Evolutionary conservation across 2,888 invertebrate genomes (phyloP), one percentile per base, ranked within the genome.

Genomic region (Nomada goodeniana): DNA sequence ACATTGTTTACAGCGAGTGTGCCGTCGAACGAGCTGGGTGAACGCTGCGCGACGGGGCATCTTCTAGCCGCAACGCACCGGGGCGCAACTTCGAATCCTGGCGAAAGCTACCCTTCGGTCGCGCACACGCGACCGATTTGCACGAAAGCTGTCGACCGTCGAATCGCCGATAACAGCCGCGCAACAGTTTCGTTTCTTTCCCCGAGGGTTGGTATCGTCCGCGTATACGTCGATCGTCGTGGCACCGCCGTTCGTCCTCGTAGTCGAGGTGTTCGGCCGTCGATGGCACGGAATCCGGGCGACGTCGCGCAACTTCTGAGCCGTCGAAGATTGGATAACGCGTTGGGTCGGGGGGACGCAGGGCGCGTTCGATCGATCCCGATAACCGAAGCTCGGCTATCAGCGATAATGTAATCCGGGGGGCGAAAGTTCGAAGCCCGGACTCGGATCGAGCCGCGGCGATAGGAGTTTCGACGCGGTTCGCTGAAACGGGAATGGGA

Each of bases 1-100:
- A 91, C 91, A 92, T 92, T 92, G 92, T 93, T 92, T 92, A 92
- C 92, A 88, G 89, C 89, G 83, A 85, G 83, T 81, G 84, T 76
- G 80, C 86, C 86, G 86, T 80, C 80, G 83, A 80, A 88, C 78
- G 84, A 23, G 84, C 75, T 72, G 80, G 82, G 75, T 36, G 59
- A 80, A 80, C 59, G 82, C 67, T 80, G 63, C 71, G 67, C 55
- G 80, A 80, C 80, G 57, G 63, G 63, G 61, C 36, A 63, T 59
- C 42, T 69, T 18, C 15, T 18, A 50, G 36, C 18, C 23, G 60
- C 47, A 64, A 81, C 26, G 36, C 53, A 10, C 44, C 13, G 18
- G 57, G 63, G 36, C 50, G 36, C 50, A 47, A 15, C 77, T 47
- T 73, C 65, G 20, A 59, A 36, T 53, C 77, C 69, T 36, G 36